phyloP scores from a whole-genome alignment of 2,888 invertebrate species.

The Leucophenga maculata region DNA sequence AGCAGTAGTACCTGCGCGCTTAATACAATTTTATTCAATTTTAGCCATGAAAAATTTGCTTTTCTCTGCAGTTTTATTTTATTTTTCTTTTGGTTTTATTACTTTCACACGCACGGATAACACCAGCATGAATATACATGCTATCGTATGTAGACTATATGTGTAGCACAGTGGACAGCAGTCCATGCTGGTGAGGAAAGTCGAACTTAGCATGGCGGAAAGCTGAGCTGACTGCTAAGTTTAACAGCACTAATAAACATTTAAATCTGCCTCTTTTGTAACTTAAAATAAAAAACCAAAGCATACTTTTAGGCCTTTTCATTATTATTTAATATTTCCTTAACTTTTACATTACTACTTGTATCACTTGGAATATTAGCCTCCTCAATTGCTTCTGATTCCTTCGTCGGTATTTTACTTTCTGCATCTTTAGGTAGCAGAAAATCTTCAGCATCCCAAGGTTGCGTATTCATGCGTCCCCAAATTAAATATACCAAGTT shows the following conservation, averaged over 20 bases:
- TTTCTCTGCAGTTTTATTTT: not conserved
- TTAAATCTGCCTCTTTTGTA: no score
- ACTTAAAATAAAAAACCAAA: no score
- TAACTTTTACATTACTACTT: no score
- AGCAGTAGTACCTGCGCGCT: not conserved
- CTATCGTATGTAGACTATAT: conserved; percentile 1
- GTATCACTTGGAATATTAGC: no score
- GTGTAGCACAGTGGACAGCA: not conserved
- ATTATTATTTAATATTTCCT: no score
- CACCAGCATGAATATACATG: not conserved
- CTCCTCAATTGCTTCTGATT: no score
- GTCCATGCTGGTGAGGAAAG: not conserved
- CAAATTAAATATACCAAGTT: conserved; percentile 81
- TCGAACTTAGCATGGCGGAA: no score
- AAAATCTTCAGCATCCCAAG: conserved; percentile 78
- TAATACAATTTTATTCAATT: conserved; percentile 27
- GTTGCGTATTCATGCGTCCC: conserved; percentile 78
- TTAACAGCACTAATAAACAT: no score
- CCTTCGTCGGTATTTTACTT: no score
- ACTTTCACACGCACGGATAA: conserved; percentile 15
- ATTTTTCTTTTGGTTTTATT: conserved; percentile 10
- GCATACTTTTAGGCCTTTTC: no score
- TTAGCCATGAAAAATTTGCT: conserved; percentile 18
- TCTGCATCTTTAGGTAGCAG: conserved; percentile 58
- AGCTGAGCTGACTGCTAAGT: no score